Conservation (phyloP, 2,888 invertebrate species). For the Subacronicta megacephala region DNA sequence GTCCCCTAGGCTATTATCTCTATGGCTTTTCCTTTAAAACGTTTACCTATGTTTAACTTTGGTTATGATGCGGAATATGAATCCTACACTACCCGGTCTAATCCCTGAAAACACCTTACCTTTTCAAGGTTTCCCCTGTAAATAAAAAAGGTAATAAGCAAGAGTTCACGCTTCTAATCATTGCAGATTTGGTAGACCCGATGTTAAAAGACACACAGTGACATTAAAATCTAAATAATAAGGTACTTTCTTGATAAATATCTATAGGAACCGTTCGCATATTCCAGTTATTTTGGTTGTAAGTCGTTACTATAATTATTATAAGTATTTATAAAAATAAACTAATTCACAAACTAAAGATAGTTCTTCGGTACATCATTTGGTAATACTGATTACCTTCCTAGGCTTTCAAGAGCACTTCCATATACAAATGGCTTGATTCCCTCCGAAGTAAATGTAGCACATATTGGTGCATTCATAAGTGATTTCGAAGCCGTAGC, state of each 20-base stretch:
- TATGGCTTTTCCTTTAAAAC: constrained; percentile 16
- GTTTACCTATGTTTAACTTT: constrained; percentile 29
- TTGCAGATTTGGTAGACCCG: background rate
- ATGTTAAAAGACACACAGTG: constrained; percentile 34
- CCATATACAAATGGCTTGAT: constrained; percentile 96
- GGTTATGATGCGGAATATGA: no score
- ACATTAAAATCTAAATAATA: constrained; percentile 12
- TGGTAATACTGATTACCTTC: constrained; percentile 33
- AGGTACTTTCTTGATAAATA: background rate
- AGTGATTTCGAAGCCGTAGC: constrained; percentile 97
- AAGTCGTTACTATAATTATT: no score
- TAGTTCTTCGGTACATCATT: constrained; percentile 40
- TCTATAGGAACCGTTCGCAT: constrained; percentile 24
- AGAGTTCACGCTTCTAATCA: no score
- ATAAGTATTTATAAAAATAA: constrained; percentile 13
- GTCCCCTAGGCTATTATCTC: background rate
- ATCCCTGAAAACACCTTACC: no score
- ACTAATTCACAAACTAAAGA: constrained; percentile 36
- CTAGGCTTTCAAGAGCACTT: constrained; percentile 92
- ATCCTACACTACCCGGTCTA: no score
- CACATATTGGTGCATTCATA: constrained; percentile 96
- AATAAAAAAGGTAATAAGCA: no score
- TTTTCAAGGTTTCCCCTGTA: no score
- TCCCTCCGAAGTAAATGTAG: constrained; percentile 97
- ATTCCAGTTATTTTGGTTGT: constrained; percentile 27